phyloP scores from a whole-genome alignment of 1,140 invertebrate species.

The Trichogramma pretiosum region DNA sequence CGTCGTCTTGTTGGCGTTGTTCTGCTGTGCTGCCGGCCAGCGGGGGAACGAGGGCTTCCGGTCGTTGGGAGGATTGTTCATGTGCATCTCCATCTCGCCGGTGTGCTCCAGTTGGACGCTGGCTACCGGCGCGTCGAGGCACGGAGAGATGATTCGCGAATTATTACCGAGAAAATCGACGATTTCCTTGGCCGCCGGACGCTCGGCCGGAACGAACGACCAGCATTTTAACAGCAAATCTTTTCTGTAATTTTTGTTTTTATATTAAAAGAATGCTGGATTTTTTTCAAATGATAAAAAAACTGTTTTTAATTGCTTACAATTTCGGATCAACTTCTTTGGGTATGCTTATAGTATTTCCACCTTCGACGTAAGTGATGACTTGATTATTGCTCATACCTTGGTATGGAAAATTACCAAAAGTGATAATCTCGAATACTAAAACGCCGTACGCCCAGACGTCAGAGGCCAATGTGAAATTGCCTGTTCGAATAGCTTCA shows the following conservation, averaged over 20 bases:
- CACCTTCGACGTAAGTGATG: conserved; percentile 66
- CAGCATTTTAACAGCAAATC: conserved; percentile 69
- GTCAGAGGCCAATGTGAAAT: conserved; percentile 78
- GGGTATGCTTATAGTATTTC: conserved; percentile 64
- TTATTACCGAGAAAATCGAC: conserved; percentile 70
- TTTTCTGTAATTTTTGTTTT: conserved; percentile 46
- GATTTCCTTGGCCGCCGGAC: conserved; percentile 68
- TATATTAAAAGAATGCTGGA: background rate
- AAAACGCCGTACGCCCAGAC: conserved; percentile 81
- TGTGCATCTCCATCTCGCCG: conserved; percentile 48
- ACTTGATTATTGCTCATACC: conserved; percentile 79
- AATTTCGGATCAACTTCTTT: conserved; percentile 64
- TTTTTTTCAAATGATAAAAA: background rate
- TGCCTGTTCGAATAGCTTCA: conserved; percentile 67
- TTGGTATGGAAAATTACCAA: conserved; percentile 81
- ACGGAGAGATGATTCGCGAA: conserved; percentile 67
- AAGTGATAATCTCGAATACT: conserved; percentile 77
- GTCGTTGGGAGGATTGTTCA: conserved; percentile 30
- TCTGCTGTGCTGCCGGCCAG: conserved; percentile 28
- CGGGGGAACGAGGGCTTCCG: conserved; percentile 38
- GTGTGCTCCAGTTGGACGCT: conserved; percentile 60
- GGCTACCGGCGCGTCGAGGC: conserved; percentile 65
- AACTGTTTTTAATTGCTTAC: conserved; percentile 50
- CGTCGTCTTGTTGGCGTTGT: background rate
- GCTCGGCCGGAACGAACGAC: conserved; percentile 56